Evolutionary conservation across 2,113 vertebrate species (phyloP), one percentile per base, ranked within the genome.

Genomic region (Steatornis caripensis): DNA sequence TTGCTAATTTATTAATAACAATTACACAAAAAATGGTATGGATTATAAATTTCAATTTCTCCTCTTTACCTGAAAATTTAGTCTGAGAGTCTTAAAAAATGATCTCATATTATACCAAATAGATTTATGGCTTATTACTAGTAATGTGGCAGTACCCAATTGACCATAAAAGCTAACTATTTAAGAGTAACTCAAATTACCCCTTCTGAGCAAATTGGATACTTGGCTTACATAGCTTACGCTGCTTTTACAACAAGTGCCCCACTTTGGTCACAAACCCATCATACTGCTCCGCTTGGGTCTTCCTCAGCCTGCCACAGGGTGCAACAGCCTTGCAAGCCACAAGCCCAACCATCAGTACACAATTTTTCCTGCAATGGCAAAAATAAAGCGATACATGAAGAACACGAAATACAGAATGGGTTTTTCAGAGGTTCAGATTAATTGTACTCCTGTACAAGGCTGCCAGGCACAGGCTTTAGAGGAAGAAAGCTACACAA

Each of bases 1-100:
- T 97, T 94, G 88, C 95, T 98, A 98, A 98, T 98, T 98, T 98
- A 98, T 98, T 98, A 98, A 97, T 98, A 98, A 98, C 96, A 97
- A 98, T 98, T 98, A 98, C 95, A 97, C 94, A 82, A 96, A 98
- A 97, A 98, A 79, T 89, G 91, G 95, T 97, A 97, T 72, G 92
- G 92, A 97, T 93, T 97, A 98, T 98, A 97, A 98, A 98, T 98
- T 97, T 95, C 97, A 96, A 96, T 96, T 97, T 97, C 94, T 97
- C 90, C 76, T 97, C 96, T 98, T 97, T 96, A 97, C 96, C 95
- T 98, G 97, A 98, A 98, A 97, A 97, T 96, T 95, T 75, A 80
- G 93, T 84, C 84, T 85, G 24, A 90, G 90, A 91, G 89, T 87
- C 96, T 97, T 98, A 96, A 97, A 96, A 97, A 94, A 94, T 97